A percentile compares a stretch with the other conserved stretches of the same genome.
Evolutionary conservation across 2,888 invertebrate species (phyloP).

Genomic region (Morinoia aosen): DNA sequence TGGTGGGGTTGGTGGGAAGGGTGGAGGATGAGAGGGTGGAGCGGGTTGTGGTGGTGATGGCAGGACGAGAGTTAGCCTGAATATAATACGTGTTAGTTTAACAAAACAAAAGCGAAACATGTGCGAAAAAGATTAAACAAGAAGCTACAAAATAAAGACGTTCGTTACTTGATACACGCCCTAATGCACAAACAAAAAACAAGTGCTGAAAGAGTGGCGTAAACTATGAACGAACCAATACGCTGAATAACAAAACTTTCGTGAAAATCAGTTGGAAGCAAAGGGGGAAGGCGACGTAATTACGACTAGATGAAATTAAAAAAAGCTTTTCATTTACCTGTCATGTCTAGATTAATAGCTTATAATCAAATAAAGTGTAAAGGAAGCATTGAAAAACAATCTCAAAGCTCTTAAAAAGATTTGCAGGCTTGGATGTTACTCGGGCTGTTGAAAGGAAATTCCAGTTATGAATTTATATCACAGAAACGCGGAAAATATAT

Average conservation of each 20-base stretch:
- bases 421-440: background rate
- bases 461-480: background rate
- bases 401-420: background rate
- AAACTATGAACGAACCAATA: background rate
- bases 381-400: background rate
- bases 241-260: background rate
- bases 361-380: background rate
- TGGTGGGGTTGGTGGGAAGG: slow-evolving; percentile 42
- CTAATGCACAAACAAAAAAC: background rate
- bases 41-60: slow-evolving; percentile 53
- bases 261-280: background rate
- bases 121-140: background rate
- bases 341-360: background rate
- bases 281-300: background rate
- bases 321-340: background rate
- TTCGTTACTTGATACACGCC: background rate
- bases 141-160: background rate
- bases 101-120: background rate
- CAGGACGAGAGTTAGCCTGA: slow-evolving; percentile 48
- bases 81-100: slow-evolving; percentile 14
- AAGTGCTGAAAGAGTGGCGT: background rate
- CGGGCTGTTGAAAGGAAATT: background rate
- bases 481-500: background rate
- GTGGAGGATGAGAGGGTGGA: slow-evolving; percentile 56
- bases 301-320: background rate